These are phyloP conservation scores for Heliconius aoede DNA, from an alignment of 2,888 invertebrate species.

Conservation along the genomic window DNA sequence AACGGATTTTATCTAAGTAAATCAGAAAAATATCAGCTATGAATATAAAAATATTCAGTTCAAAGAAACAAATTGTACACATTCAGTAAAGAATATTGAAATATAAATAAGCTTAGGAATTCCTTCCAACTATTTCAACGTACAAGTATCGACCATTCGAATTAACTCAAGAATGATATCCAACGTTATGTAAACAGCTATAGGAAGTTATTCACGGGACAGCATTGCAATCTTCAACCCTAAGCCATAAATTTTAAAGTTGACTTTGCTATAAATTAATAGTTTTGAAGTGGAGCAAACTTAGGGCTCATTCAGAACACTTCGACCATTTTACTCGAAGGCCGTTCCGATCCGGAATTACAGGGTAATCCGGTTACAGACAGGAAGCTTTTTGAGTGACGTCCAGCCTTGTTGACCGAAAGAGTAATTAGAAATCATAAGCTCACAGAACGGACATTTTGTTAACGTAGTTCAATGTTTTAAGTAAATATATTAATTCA, in stretches of 20 bases:
- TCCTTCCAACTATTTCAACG: not conserved
- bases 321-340: slow-evolving; percentile 35
- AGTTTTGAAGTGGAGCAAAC: slow-evolving; percentile 27
- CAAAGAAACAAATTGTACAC: too few species aligned
- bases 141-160: slow-evolving; percentile 26
- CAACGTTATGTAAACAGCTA: slow-evolving; percentile 23
- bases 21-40: too few species aligned
- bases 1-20: too few species aligned
- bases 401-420: slow-evolving; percentile 18
- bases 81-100: not conserved
- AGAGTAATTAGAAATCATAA: slow-evolving; percentile 23
- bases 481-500: too few species aligned
- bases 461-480: too few species aligned
- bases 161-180: slow-evolving; percentile 28
- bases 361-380: slow-evolving; percentile 54
- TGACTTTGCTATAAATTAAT: not conserved
- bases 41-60: too few species aligned
- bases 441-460: not conserved
- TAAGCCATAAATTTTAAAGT: not conserved
- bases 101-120: not conserved
- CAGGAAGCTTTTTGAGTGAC: slow-evolving; percentile 24
- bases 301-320: slow-evolving; percentile 23
- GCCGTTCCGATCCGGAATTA: slow-evolving; percentile 53
- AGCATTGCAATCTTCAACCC: not conserved
- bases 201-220: not conserved